These are phyloP conservation scores for Orthosia cruda DNA, from an alignment of 2,888 invertebrate species.

Conservation along the genomic window DNA sequence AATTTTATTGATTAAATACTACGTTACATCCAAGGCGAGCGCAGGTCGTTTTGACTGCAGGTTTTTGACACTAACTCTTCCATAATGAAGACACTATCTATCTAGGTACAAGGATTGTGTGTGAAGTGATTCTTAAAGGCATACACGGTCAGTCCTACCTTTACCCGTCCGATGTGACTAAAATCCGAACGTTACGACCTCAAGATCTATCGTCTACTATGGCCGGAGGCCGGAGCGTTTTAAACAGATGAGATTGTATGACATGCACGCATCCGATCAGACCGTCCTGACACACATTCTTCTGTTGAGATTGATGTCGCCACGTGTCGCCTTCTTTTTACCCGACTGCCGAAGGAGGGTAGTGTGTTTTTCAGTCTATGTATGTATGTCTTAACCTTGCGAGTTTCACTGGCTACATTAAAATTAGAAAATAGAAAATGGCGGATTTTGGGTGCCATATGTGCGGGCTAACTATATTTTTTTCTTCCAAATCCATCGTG, in stretches of 20 bases:
- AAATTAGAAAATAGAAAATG: too few species aligned
- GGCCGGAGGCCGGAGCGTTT: not conserved
- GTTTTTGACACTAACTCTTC: not conserved
- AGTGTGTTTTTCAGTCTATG: too few species aligned
- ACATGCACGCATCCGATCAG: not conserved
- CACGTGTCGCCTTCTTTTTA: not conserved
- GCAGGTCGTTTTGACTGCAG: not conserved
- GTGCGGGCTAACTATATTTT: too few species aligned
- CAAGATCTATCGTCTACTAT: not conserved
- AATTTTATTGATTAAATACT: not conserved
- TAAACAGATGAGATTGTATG: constrained; percentile 1
- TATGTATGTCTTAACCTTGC: too few species aligned
- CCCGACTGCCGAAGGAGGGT: too few species aligned
- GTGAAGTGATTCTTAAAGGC: not conserved
- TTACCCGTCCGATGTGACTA: not conserved
- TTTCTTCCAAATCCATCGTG: too few species aligned
- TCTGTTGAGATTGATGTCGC: not conserved
- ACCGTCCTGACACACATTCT: not conserved
- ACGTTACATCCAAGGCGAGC: not conserved
- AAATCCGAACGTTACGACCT: not conserved
- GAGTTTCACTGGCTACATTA: too few species aligned
- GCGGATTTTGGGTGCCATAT: too few species aligned
- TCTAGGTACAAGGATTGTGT: not conserved
- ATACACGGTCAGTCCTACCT: not conserved
- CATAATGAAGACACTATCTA: not conserved